These are phyloP conservation scores for Chromis chromis DNA, from an alignment of 2,797 vertebrate genomes.

Conservation along the genomic window DNA sequence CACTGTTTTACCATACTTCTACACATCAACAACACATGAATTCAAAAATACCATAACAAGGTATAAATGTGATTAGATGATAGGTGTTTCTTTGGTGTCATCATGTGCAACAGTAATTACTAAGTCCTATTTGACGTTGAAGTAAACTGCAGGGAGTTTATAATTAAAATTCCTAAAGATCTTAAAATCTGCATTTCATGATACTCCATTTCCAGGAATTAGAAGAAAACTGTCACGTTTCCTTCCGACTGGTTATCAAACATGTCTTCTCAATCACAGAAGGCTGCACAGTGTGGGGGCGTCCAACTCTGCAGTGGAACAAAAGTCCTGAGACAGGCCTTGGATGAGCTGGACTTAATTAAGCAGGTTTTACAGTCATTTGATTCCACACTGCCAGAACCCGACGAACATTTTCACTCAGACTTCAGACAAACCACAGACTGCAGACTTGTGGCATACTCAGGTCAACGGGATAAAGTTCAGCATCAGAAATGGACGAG, in stretches of 20 bases:
- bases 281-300: conserved; percentile 50
- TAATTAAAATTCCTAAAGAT: conserved; percentile 57
- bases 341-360: conserved; percentile 44
- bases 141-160: conserved; percentile 39
- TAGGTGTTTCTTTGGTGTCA: conserved; percentile 4
- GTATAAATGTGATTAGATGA: not conserved
- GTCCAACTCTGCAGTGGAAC: conserved; percentile 27
- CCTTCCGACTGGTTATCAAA: conserved; percentile 54
- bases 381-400: conserved; percentile 33
- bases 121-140: conserved; percentile 15
- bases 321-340: conserved; percentile 39
- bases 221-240: conserved; percentile 35
- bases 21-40: not conserved
- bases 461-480: conserved; percentile 44
- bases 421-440: conserved; percentile 50
- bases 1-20: too few relatives aligned
- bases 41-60: conserved; percentile 2
- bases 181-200: conserved; percentile 15
- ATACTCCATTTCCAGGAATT: conserved; percentile 24
- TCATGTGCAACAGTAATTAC: conserved; percentile 10
- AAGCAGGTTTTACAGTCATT: conserved; percentile 53
- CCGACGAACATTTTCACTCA: conserved; percentile 32
- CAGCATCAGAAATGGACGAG: conserved; percentile 38
- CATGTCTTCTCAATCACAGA: conserved; percentile 49
- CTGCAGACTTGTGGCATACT: conserved; percentile 12